Evolutionary conservation across 2,797 vertebrate genomes (phyloP).

Genomic region (Nyctibius grandis): DNA sequence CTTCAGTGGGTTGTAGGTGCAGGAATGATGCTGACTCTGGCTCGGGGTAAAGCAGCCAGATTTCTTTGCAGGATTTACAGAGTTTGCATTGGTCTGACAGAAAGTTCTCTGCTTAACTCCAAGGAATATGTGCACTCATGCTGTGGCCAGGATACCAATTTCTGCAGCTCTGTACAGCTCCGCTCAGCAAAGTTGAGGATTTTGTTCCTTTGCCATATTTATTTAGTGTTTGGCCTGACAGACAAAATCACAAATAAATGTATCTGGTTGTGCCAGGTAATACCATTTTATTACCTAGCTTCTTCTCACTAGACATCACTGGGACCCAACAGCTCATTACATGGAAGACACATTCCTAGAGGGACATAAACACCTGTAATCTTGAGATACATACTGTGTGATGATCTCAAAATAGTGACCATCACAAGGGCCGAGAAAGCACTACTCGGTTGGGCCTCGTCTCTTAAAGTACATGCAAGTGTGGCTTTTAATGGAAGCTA

Average conservation of each 20-base stretch:
- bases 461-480: background rate
- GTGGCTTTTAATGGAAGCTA: background rate
- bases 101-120: background rate
- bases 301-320: background rate
- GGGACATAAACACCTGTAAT: background rate
- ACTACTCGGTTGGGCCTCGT: background rate
- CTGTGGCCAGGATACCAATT: background rate
- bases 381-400: background rate
- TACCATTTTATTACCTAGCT: background rate
- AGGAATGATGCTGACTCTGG: background rate
- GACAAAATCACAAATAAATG: background rate
- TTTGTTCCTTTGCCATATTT: background rate
- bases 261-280: background rate
- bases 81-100: background rate
- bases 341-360: fast-evolving
- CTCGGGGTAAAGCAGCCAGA: fast-evolving
- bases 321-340: background rate
- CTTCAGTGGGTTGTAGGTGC: background rate
- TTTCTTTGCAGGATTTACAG: background rate
- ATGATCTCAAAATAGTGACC: background rate
- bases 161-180: background rate
- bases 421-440: background rate
- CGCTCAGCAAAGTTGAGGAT: background rate
- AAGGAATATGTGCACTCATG: background rate
- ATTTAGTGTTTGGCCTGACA: background rate